Percentiles rank a stretch among this genome's conserved stretches.
Evolutionary conservation across 2,113 vertebrate genomes (phyloP).

Genomic region (Apteryx owenii): DNA sequence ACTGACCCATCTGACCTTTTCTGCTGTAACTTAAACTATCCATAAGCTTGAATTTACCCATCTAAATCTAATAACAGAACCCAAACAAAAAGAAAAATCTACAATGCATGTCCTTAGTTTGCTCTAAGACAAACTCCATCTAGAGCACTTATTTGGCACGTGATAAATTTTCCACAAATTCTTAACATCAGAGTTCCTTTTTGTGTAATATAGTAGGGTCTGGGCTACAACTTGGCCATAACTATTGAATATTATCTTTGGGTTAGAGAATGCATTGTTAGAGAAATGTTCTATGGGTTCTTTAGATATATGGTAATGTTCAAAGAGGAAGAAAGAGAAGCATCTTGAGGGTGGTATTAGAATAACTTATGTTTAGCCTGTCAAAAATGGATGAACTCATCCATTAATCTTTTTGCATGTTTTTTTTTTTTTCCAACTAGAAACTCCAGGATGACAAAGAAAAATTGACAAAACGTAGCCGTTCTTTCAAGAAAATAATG

Average conservation of each 20-base stretch:
- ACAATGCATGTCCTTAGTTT: neutral
- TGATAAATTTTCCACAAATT: neutral
- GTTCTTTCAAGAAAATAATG: conserved; percentile 84
- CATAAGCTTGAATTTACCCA: neutral
- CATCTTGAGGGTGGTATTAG: neutral
- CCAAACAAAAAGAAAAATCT: neutral
- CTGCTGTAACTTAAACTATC: neutral
- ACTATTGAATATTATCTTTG: neutral
- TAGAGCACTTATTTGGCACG: neutral
- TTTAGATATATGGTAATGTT: neutral
- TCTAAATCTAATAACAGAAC: neutral
- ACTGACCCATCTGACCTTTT: neutral
- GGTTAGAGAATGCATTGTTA: neutral
- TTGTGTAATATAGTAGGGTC: neutral
- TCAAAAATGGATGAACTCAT: neutral
- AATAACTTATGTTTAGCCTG: neutral
- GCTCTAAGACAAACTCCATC: neutral
- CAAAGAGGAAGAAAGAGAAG: neutral
- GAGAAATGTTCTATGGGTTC: neutral
- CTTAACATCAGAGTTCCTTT: neutral
- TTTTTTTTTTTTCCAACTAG: conserved; percentile 69
- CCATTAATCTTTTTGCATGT: neutral
- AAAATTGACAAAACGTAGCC: conserved; percentile 77
- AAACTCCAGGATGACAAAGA: conserved; percentile 87
- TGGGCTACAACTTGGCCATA: neutral